phyloP scores from a whole-genome alignment of 2,888 invertebrate genomes.

The Drosophila rellima region DNA sequence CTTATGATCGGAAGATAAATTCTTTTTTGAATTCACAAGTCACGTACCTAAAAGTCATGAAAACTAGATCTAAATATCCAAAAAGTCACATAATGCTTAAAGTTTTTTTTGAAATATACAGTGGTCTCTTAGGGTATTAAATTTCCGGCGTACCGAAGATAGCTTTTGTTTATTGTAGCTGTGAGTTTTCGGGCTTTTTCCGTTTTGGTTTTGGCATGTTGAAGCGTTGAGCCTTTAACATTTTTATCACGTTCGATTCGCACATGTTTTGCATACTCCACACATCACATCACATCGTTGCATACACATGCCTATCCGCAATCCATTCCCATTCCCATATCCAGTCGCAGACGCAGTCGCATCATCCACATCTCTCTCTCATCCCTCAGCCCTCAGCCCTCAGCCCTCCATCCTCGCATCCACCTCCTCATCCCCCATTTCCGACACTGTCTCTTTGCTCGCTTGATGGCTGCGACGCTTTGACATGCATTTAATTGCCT shows the following conservation, averaged over 20 bases:
- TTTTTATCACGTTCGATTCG: constrained; percentile 83
- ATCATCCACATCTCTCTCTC: constrained; percentile 17
- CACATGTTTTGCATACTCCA: constrained; percentile 84
- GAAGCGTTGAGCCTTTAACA: constrained; percentile 65
- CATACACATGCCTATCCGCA: constrained; percentile 52
- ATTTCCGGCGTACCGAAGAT: background rate
- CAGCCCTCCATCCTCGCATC: constrained; percentile 2
- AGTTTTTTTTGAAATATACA: background rate
- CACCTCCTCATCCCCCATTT: constrained; percentile 38
- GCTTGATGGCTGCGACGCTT: constrained; percentile 77
- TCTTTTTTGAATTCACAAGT: too few species aligned
- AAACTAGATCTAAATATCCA: too few species aligned
- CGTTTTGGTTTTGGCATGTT: constrained; percentile 60
- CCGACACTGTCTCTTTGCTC: constrained; percentile 38
- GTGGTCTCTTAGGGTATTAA: background rate
- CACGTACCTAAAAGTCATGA: too few species aligned
- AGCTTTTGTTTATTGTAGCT: background rate
- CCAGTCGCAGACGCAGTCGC: constrained; percentile 24
- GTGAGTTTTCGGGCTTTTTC: constrained; percentile 4
- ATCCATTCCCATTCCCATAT: constrained; percentile 33
- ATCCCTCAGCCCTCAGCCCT: constrained; percentile 7
- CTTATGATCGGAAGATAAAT: background rate
- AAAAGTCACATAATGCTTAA: too few species aligned
- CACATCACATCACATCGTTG: constrained; percentile 41
- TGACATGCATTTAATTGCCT: constrained; percentile 84